Evolutionary conservation across 2,888 invertebrate species (phyloP).

Genomic region (Metellina segmentata): DNA sequence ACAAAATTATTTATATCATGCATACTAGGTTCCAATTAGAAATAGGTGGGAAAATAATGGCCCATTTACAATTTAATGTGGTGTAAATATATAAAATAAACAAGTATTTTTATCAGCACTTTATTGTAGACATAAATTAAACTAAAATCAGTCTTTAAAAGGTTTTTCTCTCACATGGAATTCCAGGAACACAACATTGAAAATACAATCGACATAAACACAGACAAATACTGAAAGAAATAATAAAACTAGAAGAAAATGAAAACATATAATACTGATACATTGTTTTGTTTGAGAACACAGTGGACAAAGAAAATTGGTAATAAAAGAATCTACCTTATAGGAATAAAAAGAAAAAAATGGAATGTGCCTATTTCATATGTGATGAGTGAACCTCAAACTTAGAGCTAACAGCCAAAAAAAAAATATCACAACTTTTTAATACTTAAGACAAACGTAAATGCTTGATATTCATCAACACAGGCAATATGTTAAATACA

Average conservation of each 20-base stretch:
- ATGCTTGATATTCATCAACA: background rate
- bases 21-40: too few species aligned
- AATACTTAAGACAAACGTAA: background rate
- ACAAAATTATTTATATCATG: too few species aligned
- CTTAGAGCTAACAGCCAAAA: background rate
- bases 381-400: background rate
- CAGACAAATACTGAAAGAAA: background rate
- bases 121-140: background rate
- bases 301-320: background rate
- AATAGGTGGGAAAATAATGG: too few species aligned
- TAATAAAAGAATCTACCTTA: background rate
- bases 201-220: background rate
- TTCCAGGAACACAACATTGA: background rate
- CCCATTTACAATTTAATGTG: background rate
- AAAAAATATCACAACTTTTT: slow-evolving; percentile 16
- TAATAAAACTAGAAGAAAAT: too few species aligned
- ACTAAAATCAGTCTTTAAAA: background rate
- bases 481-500: background rate
- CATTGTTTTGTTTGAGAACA: background rate
- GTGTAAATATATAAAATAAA: background rate
- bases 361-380: too few species aligned
- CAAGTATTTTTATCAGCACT: background rate
- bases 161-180: background rate
- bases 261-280: background rate
- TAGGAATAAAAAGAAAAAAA: background rate